Base-by-base conservation (phyloP, 2,797 vertebrate species). In the Carduelis carduelis region DNA sequence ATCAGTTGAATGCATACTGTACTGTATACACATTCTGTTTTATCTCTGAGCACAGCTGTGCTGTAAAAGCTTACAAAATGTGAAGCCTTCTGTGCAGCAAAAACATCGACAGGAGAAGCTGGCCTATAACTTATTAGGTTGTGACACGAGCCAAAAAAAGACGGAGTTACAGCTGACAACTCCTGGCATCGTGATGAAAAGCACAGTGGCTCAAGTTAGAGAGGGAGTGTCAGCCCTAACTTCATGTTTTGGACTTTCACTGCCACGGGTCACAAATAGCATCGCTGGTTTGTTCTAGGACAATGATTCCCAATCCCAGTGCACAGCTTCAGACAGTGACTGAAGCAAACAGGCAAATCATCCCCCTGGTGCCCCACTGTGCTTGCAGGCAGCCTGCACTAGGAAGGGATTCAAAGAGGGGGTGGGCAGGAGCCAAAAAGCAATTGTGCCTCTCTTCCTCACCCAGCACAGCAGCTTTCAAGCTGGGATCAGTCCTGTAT, bases 21-120 rank as follows among this genome's bases (percentile, higher is more conserved):
- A 97, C 97, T 96, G 96, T 97, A 96, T 96, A 98, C 98, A 98
- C 97, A 98, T 98, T 98, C 97, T 98, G 97, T 97, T 98, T 98
- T 97, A 98, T 97, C 98, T 98, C 96, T 59, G 81, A 97, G 97
- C 97, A 96, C 97, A 98, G 98, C 98, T 98, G 97, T 97, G 97
- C 97, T 98, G 97, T 97, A 98, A 98, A 98, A 96, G 97, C 98
- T 97, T 97, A 96, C 97, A 98, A 98, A 98, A 97, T 97, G 97
- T 97, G 97, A 98, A 98, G 91, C 97, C 97, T 98, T 98, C 97
- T 98, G 97, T 98, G 98, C 97, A 98, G 97, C 91, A 97, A 97
- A 97, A 98, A 97, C 97, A 97, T 92, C 95, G 96, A 97, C 97
- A 97, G 95, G 95, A 97, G 97, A 98, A 97, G 96, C 96, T 97